These are phyloP conservation scores for Bimastos eiseni DNA, from an alignment of 2,888 invertebrate genomes.

Conservation along the genomic window DNA sequence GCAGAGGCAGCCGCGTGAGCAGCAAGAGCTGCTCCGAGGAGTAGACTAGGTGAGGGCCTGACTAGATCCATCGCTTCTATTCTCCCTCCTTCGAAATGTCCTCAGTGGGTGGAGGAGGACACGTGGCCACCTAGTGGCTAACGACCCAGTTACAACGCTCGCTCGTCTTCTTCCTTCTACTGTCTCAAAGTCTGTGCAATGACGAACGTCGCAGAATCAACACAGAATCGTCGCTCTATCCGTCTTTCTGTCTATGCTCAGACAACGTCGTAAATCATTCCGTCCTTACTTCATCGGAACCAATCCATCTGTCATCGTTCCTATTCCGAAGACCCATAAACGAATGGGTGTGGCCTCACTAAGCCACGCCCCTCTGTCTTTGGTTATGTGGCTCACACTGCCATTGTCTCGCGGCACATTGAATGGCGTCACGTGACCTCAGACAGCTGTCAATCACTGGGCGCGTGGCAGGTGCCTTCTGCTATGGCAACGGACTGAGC, in stretches of 20 bases:
- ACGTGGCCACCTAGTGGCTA: background rate
- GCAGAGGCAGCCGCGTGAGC: background rate
- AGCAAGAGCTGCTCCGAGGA: background rate
- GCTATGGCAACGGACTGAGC: background rate
- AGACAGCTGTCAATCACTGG: background rate
- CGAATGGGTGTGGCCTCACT: constrained; percentile 5
- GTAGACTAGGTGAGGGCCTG: background rate
- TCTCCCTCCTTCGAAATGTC: background rate
- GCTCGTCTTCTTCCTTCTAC: background rate
- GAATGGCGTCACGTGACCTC: background rate
- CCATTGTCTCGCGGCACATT: background rate
- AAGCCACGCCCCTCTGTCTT: background rate
- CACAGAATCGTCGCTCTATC: background rate
- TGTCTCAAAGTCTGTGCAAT: background rate
- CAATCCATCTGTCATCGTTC: background rate
- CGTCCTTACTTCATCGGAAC: background rate
- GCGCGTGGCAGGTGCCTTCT: background rate
- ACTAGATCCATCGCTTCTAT: background rate
- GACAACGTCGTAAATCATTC: background rate
- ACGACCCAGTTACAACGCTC: background rate
- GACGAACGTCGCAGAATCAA: too few relatives aligned
- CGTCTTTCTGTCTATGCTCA: background rate
- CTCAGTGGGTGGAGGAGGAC: background rate
- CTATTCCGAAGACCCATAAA: background rate
- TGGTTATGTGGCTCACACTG: background rate